Conservation (phyloP, 1,140 invertebrate species). For the Pseudomyrmex gracilis region DNA sequence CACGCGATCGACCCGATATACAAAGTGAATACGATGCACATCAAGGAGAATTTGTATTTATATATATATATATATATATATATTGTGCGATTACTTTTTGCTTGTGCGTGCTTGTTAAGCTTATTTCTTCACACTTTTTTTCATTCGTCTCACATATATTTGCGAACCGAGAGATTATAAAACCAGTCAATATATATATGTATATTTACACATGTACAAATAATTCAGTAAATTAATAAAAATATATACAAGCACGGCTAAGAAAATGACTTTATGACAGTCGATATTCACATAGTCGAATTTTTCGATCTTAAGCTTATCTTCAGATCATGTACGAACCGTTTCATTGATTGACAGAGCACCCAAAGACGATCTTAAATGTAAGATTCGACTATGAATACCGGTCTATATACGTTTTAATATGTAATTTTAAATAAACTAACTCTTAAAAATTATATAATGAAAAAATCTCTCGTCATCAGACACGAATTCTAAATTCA, state of each 20-base stretch:
- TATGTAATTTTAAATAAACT: too few relatives aligned
- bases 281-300: too few relatives aligned
- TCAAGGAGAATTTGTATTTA: neutral
- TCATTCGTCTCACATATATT: neutral
- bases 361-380: too few relatives aligned
- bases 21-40: conserved; percentile 16
- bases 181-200: conserved; percentile 12
- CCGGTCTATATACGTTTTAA: too few relatives aligned
- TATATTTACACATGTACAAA: too few relatives aligned
- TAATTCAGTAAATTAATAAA: too few relatives aligned
- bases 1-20: neutral
- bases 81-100: conserved; percentile 1
- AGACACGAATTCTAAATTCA: neutral
- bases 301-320: too few relatives aligned
- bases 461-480: neutral
- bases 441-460: neutral
- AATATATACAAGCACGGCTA: too few relatives aligned
- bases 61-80: neutral
- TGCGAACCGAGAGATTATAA: conserved; percentile 35
- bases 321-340: too few relatives aligned
- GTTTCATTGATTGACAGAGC: too few relatives aligned
- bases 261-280: too few relatives aligned
- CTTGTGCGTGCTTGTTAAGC: neutral
- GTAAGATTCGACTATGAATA: too few relatives aligned
- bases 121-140: conserved; percentile 16